Base-by-base conservation (phyloP, 2,888 invertebrate genomes). In the Spatulosminthurus flaviceps region DNA sequence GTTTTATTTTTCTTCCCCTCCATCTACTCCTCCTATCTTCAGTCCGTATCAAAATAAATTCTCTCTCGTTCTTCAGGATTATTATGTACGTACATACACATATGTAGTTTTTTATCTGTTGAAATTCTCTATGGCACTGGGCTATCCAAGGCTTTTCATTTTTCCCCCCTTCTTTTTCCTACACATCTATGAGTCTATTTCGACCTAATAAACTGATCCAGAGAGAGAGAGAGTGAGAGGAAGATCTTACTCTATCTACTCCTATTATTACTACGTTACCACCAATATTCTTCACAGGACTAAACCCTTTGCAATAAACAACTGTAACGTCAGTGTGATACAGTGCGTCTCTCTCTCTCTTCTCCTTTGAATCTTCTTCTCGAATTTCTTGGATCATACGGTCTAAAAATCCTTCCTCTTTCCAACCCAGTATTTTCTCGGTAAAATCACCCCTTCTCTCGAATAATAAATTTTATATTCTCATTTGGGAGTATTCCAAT, bases 1-100 rank as follows among this genome's bases (percentile, higher is more conserved):
- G 70, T 29, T 70, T 70, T 70, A 70, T 70, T 70, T 70, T 70
- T 70, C 70, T 70, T 70, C 41, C 41, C 41, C 41, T 70, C 70
- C 70, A 70, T 70, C 70, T 70, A 70, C 70, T 70, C 70, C 41
- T 9, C 70, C 70, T 70, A 70, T 70, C 70, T 70, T n/a, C 21
- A 41, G n/a, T 70, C 21, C 70, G 41, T 70, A 70, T 70, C 70
- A 29, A 70, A 70, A 70, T 70, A 70, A 70, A 70, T 70, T 70
- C 70, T 70, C 26, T 5, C 11, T 22, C 70, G n/a, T 70, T 51
- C 51, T 34, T 34, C 34, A 34, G 34, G 5, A 7, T 34, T 9
- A 7, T 34, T 9, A 34, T 9, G 34, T 34, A 34, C 9, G 34
- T 34, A 34, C 9, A 4, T 4, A 9, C 34, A 34, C 34, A 34